Evolutionary conservation across 2,113 vertebrate species (phyloP).

Genomic region (Corydoras sp.): DNA sequence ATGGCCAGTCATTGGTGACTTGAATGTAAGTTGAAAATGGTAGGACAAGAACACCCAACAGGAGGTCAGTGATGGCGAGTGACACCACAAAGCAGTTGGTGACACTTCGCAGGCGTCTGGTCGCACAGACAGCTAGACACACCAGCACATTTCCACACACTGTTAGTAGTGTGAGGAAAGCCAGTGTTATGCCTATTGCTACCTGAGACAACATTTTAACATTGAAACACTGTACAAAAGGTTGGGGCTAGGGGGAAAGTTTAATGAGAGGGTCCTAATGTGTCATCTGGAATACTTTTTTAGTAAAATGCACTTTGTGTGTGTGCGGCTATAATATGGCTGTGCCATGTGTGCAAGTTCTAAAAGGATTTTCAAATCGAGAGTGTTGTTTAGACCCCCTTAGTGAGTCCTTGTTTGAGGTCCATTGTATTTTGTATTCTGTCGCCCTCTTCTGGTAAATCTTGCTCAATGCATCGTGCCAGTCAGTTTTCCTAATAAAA

Average conservation of each 20-base stretch:
- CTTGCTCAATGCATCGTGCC: conserved; percentile 7
- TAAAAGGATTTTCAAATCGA: too few species aligned
- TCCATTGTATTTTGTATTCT: background rate
- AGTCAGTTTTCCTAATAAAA: too few species aligned
- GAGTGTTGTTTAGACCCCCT: too few species aligned
- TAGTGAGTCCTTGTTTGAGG: background rate
- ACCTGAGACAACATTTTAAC: conserved; percentile 55
- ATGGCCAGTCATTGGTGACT: conserved; percentile 70
- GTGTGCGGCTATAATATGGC: background rate
- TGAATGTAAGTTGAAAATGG: conserved; percentile 85
- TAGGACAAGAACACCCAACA: conserved; percentile 84
- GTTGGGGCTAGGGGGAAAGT: background rate
- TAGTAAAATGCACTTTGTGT: too few species aligned
- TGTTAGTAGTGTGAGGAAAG: conserved; percentile 74
- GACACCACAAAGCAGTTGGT: conserved; percentile 94
- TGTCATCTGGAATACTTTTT: too few species aligned
- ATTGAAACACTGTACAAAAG: background rate
- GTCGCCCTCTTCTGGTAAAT: conserved; percentile 35
- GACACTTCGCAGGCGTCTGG: conserved; percentile 79
- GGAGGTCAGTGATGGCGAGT: conserved; percentile 83
- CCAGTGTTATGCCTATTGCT: conserved; percentile 63
- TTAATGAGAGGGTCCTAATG: background rate
- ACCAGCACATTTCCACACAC: conserved; percentile 84
- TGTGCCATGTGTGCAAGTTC: background rate
- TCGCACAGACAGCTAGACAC: conserved; percentile 81